Percentiles rank a stretch among this genome's conserved stretches.
Conservation (phyloP, 1,140 invertebrate species). For the Pantala flavescens region DNA sequence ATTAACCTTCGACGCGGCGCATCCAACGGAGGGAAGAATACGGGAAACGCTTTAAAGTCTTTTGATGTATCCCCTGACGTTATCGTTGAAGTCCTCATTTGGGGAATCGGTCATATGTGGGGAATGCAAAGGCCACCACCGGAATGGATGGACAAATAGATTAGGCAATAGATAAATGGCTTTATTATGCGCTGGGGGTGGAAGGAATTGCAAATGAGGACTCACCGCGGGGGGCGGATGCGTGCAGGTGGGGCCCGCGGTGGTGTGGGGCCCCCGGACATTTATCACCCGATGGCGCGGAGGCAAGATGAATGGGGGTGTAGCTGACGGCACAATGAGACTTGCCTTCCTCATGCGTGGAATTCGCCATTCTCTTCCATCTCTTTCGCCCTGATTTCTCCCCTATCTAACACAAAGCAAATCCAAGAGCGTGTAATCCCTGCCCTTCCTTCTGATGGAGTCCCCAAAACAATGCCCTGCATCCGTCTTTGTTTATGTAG, state of each 20-base stretch:
- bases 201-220: not conserved
- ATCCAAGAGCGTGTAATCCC: not conserved
- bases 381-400: not conserved
- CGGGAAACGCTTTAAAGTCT: not conserved
- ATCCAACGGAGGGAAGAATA: not conserved
- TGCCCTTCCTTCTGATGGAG: not conserved
- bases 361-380: not conserved
- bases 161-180: not conserved
- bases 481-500: too few relatives aligned
- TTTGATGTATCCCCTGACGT: too few relatives aligned
- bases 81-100: not conserved
- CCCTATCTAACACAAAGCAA: not conserved
- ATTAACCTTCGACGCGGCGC: not conserved
- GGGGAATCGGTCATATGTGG: not conserved
- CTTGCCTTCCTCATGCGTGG: not conserved
- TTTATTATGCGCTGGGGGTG: not conserved
- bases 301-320: not conserved
- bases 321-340: not conserved
- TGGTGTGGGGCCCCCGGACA: not conserved
- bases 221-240: not conserved
- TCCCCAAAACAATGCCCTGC: too few relatives aligned
- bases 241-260: not conserved
- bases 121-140: not conserved
- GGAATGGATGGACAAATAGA: not conserved
- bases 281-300: not conserved